phyloP scores from a whole-genome alignment of 1,140 invertebrate genomes.

The Leptinotarsa lineolata region DNA sequence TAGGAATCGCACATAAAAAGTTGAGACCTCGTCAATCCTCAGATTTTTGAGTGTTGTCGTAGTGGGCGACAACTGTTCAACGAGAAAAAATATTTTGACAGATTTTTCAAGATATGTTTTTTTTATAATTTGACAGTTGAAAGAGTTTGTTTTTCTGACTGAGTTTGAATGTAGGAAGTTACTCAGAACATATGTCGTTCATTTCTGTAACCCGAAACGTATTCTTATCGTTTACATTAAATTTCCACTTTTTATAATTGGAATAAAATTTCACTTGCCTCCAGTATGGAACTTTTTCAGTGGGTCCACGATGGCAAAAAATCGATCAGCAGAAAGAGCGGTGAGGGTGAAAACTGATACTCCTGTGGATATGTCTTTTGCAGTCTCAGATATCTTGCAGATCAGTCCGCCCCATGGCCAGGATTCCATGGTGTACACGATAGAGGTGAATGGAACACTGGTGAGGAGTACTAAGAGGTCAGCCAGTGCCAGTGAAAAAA shows the following conservation, averaged over 20 bases:
- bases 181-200: too few relatives aligned
- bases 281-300: constrained; percentile 68
- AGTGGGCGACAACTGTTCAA: too few relatives aligned
- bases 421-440: constrained; percentile 82
- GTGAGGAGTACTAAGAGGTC: constrained; percentile 81
- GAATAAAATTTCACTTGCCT: not conserved
- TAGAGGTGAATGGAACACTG: constrained; percentile 86
- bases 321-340: constrained; percentile 86
- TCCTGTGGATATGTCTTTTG: constrained; percentile 91
- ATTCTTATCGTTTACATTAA: too few relatives aligned
- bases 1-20: too few relatives aligned
- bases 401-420: constrained; percentile 85
- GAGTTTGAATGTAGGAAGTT: too few relatives aligned
- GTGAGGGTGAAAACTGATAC: constrained; percentile 93
- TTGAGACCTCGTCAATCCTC: too few relatives aligned
- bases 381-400: constrained; percentile 86
- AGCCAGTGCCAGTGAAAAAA: constrained; percentile 73
- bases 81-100: too few relatives aligned
- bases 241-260: not conserved
- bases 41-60: too few relatives aligned
- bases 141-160: too few relatives aligned
- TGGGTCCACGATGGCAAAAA: constrained; percentile 88
- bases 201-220: too few relatives aligned
- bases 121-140: too few relatives aligned
- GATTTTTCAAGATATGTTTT: too few relatives aligned